Evolutionary conservation across 2,797 vertebrate genomes (phyloP).

Genomic region (Poeciliopsis presidionis): DNA sequence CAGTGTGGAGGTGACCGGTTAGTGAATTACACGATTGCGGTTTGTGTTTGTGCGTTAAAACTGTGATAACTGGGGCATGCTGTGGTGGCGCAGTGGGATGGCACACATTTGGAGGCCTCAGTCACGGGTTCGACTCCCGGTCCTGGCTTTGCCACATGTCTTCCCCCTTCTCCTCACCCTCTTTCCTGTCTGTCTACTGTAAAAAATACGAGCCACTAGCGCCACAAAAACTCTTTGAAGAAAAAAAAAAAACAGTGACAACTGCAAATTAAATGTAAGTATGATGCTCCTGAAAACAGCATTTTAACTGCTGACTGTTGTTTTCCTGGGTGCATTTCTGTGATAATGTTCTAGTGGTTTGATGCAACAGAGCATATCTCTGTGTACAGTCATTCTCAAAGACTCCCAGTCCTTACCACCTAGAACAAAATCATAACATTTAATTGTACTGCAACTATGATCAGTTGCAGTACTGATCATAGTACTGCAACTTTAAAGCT

Average conservation of each 20-base stretch:
- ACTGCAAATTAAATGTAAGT: constrained; percentile 31
- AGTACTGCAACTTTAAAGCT: too few relatives aligned
- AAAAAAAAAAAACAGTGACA: background rate
- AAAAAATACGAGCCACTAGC: too few relatives aligned
- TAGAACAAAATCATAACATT: background rate
- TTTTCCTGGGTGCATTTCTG: constrained; percentile 16
- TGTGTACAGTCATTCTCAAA: background rate
- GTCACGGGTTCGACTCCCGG: too few relatives aligned
- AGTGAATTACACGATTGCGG: constrained; percentile 38
- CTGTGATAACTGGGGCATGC: constrained; percentile 1
- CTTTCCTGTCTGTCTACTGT: too few relatives aligned
- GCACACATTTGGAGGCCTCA: too few relatives aligned
- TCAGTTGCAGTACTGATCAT: background rate
- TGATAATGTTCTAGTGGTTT: background rate
- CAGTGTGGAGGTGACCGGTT: constrained; percentile 13
- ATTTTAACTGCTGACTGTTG: constrained; percentile 31
- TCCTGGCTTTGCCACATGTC: too few relatives aligned
- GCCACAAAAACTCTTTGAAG: too few relatives aligned
- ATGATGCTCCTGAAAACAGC: constrained; percentile 10
- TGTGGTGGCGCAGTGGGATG: too few relatives aligned
- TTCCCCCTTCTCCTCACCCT: too few relatives aligned
- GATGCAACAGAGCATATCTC: constrained; percentile 3
- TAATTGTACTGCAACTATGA: background rate
- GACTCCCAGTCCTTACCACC: background rate
- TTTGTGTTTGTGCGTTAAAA: background rate